These are phyloP conservation scores for Furcifer pardalis DNA, from an alignment of 2,797 vertebrate species.

Conservation along the genomic window DNA sequence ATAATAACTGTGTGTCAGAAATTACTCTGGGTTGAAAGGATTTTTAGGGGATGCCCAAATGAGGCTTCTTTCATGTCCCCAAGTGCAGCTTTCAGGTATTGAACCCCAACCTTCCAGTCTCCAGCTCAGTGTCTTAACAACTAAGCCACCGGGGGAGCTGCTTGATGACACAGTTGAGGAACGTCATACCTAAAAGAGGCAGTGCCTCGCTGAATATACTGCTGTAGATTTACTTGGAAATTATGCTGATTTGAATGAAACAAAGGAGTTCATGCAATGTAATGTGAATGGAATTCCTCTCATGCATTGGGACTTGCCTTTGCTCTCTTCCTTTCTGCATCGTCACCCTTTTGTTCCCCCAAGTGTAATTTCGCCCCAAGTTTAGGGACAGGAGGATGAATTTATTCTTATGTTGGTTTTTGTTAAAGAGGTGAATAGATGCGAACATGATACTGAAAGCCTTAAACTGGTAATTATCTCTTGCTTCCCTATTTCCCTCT, in stretches of 20 bases:
- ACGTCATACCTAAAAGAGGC: too few species aligned
- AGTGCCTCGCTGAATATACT: not conserved
- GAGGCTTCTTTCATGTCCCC: too few species aligned
- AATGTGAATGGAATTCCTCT: not conserved
- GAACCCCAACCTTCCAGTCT: too few species aligned
- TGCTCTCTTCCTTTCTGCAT: not conserved
- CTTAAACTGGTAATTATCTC: conserved; percentile 20
- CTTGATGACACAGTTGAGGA: not conserved
- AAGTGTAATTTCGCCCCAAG: too few species aligned
- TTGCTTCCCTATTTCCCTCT: conserved; percentile 21
- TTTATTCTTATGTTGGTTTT: not conserved
- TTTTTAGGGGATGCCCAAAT: too few species aligned
- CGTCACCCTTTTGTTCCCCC: too few species aligned
- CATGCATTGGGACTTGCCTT: not conserved
- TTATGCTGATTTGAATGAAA: not conserved
- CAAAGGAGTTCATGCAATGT: not conserved
- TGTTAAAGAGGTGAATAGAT: not conserved
- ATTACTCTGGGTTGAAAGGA: too few species aligned
- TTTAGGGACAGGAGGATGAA: not conserved
- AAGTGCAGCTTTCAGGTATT: too few species aligned
- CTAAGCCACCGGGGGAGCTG: too few species aligned
- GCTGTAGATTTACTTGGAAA: not conserved
- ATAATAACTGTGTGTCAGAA: too few species aligned
- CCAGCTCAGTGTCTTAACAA: too few species aligned
- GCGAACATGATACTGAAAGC: not conserved